Evolutionary conservation across 2,113 vertebrate genomes (phyloP).

Genomic region (Phaetusa simplex): DNA sequence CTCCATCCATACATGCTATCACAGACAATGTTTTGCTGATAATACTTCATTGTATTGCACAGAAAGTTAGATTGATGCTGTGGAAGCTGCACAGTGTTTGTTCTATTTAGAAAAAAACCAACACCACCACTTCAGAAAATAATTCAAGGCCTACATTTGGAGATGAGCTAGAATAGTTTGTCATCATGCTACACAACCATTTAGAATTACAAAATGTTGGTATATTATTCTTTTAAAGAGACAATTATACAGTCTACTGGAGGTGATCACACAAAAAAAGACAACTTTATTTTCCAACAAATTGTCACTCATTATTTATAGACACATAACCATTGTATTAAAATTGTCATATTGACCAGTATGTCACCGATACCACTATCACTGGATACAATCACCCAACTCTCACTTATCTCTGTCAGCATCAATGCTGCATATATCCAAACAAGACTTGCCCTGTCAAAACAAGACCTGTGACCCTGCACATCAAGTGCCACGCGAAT

Average conservation of each 20-base stretch:
- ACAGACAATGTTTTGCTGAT: background rate
- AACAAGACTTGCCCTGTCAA: slow-evolving; percentile 20
- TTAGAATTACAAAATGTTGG: background rate
- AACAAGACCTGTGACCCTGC: slow-evolving; percentile 31
- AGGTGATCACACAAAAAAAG: background rate
- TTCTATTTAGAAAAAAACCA: background rate
- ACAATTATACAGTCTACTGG: background rate
- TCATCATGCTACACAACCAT: background rate
- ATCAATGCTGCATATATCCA: background rate
- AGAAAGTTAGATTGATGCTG: background rate
- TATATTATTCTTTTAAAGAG: background rate
- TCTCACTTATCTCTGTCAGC: background rate
- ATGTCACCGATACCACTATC: background rate
- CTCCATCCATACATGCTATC: background rate
- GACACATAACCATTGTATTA: background rate
- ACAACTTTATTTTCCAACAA: background rate
- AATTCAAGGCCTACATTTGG: background rate
- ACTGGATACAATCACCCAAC: background rate
- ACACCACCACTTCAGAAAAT: background rate
- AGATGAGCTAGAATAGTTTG: background rate
- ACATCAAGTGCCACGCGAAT: background rate
- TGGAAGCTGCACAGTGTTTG: background rate
- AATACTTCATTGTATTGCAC: background rate
- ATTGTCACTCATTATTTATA: background rate
- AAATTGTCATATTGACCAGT: background rate